phyloP scores from a whole-genome alignment of 2,888 invertebrate genomes.

The Sturmia bella region DNA sequence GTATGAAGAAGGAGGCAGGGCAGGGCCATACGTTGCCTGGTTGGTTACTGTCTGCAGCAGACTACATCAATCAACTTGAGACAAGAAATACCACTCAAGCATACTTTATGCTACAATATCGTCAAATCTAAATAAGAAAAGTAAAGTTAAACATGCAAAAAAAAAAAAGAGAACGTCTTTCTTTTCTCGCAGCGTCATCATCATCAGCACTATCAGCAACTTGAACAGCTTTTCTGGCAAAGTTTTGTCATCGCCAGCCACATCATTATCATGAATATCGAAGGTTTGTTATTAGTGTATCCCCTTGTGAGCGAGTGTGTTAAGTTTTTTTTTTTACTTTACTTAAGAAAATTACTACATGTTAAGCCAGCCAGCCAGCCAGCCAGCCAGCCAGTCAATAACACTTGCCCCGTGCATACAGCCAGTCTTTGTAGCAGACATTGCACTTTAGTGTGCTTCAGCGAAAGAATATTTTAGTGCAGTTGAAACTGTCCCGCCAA shows the following conservation, averaged over 20 bases:
- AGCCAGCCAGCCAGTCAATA: slow-evolving; percentile 65
- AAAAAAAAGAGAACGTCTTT: slow-evolving; percentile 8
- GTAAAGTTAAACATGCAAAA: slow-evolving; percentile 45
- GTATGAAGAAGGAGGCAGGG: background rate
- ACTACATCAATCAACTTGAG: slow-evolving; percentile 80
- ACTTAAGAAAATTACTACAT: slow-evolving; percentile 29
- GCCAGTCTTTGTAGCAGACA: slow-evolving; percentile 25
- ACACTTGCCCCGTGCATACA: slow-evolving; percentile 52
- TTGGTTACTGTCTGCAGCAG: slow-evolving; percentile 67
- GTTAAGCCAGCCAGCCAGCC: slow-evolving; percentile 59
- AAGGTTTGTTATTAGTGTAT: slow-evolving; percentile 24
- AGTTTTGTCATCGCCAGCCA: slow-evolving; percentile 17
- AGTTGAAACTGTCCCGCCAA: slow-evolving; percentile 45
- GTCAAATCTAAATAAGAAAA: slow-evolving; percentile 49
- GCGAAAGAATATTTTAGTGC: slow-evolving; percentile 14
- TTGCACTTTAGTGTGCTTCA: slow-evolving; percentile 34
- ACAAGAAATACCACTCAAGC: slow-evolving; percentile 74
- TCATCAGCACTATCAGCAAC: background rate
- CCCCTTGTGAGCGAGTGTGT: background rate
- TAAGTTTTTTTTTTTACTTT: background rate
- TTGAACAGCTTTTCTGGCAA: slow-evolving; percentile 5
- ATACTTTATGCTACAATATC: slow-evolving; percentile 61
- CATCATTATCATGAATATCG: slow-evolving; percentile 17
- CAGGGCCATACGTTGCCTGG: slow-evolving; percentile 6
- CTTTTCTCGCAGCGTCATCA: slow-evolving; percentile 34